Evolutionary conservation across 2,888 invertebrate species (phyloP), one percentile per base, ranked within the genome.

Genomic region (Capitulum mitella): DNA sequence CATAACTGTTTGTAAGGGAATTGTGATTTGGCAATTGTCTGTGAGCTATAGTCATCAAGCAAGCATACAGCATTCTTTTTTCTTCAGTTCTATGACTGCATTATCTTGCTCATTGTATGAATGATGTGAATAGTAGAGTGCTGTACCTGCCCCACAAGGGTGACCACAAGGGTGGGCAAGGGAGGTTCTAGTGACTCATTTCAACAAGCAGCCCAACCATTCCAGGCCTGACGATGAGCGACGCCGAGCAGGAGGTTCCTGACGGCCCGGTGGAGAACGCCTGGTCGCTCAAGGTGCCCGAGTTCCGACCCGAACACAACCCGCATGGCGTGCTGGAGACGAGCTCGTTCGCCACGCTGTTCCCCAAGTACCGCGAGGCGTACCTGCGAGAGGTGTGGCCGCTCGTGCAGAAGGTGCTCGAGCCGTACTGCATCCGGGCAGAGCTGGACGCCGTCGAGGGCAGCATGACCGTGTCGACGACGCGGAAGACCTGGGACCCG

Each of bases 401-500:
- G 0, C 87, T 98, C 5, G 93, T 99, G 0, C 91, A 96, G 84
- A 95, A 95, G 86, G 89, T 91, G 0, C 86, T 99, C 34, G 88
- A 80, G 48, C 80, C 80, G 64, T 78, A 80, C 78, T n/a, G 51
- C 51, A 80, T 98, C 19, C 91, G 92, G 83, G 95, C 93, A 0
- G 96, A 97, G 84, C 87, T 98, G 81, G 98, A 98, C 87, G 88
- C 97, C 3, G 89, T 97, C 10, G 97, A 98, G 88, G 91, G 98
- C 70, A 96, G 95, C 83, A 93, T 99, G 92, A 91, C 92, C 0
- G 99, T 99, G 0, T 90, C 89, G 85, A 99, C 99, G 0, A 97
- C 97, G 0, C 89, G 93, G 78, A 97, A 98, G 88, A 98, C 98
- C 0, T 99, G 96, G 96, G 99, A 99, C 88, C 99, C 99, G 0